Conservation (phyloP, 2,797 vertebrate genomes). For the Sebastes matsubarae region DNA sequence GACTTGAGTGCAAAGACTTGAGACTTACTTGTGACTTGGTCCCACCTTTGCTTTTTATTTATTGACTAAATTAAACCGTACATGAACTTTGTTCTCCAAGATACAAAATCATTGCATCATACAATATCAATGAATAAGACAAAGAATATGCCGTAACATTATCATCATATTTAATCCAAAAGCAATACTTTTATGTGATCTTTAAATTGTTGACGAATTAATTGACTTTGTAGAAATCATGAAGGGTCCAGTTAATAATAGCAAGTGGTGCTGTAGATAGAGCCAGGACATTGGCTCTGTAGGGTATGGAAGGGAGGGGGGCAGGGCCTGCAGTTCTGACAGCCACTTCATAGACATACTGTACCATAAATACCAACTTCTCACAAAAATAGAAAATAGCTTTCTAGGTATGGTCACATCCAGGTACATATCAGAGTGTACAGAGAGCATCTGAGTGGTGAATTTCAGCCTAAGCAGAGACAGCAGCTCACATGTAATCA, state of each 20-base stretch:
- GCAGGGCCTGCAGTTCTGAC: neutral
- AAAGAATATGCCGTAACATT: too few species aligned
- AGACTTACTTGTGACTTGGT: too few species aligned
- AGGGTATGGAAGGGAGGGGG: neutral
- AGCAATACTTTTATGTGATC: too few species aligned
- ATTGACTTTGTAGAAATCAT: neutral
- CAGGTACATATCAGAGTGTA: neutral
- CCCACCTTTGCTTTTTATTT: too few species aligned
- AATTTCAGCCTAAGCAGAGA: constrained; percentile 5
- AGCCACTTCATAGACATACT: neutral
- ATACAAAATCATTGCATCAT: too few species aligned
- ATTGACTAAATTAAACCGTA: too few species aligned
- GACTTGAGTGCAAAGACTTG: too few species aligned
- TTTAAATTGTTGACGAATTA: neutral
- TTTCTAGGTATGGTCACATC: neutral
- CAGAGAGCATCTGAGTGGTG: neutral
- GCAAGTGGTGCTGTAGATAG: neutral
- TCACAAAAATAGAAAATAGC: neutral
- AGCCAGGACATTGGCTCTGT: neutral
- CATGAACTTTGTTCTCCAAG: too few species aligned
- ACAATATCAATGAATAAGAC: too few species aligned
- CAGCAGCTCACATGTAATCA: constrained; percentile 45
- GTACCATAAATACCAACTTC: neutral
- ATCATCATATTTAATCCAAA: too few species aligned
- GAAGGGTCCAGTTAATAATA: neutral